A percentile compares a stretch with the other conserved stretches of the same genome.
Conservation (phyloP, 2,113 vertebrate species). For the Callocephalon fimbriatum region DNA sequence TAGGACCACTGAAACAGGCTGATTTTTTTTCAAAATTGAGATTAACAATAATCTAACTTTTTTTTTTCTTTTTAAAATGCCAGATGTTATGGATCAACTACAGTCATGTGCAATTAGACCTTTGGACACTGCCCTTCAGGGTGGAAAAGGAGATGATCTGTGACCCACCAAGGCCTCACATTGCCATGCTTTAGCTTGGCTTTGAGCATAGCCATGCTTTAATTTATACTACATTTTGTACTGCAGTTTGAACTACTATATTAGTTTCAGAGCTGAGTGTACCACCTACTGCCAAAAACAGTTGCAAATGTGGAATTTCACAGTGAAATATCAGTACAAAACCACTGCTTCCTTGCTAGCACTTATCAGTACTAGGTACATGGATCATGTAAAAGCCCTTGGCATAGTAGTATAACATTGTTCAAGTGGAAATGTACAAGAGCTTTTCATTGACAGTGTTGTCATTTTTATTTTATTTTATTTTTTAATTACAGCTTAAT, state of each 20-base stretch:
- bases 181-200: not conserved
- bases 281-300: not conserved
- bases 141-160: not conserved
- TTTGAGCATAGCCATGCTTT: not conserved
- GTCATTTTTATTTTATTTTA: not conserved
- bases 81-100: not conserved
- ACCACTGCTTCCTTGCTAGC: not conserved
- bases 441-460: not conserved
- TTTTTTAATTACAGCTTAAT: constrained; percentile 21
- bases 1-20: not conserved
- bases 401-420: not conserved
- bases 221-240: not conserved
- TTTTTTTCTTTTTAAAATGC: not conserved
- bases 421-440: not conserved
- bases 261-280: not conserved
- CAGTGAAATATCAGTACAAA: not conserved
- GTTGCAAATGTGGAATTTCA: not conserved
- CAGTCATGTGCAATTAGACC: accelerated
- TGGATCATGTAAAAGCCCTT: not conserved
- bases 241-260: not conserved
- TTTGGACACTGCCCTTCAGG: accelerated
- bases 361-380: not conserved
- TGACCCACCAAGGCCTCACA: accelerated
- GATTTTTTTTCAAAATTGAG: not conserved
- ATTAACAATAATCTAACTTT: not conserved